These are phyloP conservation scores for Augochlora pura DNA, from an alignment of 1,140 invertebrate genomes.

Conservation along the genomic window DNA sequence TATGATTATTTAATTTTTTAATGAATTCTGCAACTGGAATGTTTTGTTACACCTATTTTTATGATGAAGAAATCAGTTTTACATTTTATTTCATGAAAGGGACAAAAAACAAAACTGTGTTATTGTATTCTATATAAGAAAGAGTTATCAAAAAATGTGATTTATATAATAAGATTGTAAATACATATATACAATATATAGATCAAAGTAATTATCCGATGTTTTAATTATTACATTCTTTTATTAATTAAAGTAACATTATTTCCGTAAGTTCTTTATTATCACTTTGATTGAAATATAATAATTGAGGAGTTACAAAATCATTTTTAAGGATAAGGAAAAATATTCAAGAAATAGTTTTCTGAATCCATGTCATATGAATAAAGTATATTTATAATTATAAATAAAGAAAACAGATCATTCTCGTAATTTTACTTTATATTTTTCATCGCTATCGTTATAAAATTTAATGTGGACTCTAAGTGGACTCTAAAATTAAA, in stretches of 20 bases:
- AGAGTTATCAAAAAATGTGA: background rate
- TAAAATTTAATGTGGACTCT: too few species aligned
- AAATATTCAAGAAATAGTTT: too few species aligned
- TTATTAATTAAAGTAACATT: background rate
- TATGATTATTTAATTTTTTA: background rate
- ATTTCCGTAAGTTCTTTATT: background rate
- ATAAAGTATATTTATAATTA: too few species aligned
- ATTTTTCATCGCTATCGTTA: too few species aligned
- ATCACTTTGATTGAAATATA: too few species aligned
- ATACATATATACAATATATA: conserved; percentile 5
- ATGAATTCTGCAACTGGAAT: background rate
- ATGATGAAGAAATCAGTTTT: background rate
- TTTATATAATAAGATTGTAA: background rate
- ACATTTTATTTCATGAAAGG: background rate
- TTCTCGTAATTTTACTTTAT: too few species aligned
- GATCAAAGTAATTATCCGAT: background rate
- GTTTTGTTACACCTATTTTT: background rate
- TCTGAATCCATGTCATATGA: too few species aligned
- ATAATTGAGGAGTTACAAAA: too few species aligned
- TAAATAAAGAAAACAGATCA: too few species aligned
- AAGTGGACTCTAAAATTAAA: too few species aligned
- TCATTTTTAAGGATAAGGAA: too few species aligned
- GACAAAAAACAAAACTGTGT: background rate
- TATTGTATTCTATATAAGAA: conserved; percentile 6
- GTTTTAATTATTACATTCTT: background rate